Evolutionary conservation across 2,797 vertebrate species (phyloP).

Genomic region (Natrix natrix): DNA sequence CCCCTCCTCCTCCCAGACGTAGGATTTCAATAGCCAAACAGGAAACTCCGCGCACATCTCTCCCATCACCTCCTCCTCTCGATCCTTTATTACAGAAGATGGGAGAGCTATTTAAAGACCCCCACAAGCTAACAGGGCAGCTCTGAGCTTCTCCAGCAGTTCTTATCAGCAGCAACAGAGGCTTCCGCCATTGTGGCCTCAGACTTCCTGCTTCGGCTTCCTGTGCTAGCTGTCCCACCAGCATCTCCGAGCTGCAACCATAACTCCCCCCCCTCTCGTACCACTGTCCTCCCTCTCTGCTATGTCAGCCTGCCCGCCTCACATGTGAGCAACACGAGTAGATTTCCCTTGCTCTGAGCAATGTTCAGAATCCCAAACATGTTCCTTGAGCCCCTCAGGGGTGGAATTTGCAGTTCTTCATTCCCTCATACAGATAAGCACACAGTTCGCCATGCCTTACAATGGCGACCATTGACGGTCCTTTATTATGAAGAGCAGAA

Average conservation of each 20-base stretch:
- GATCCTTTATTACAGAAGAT: constrained; percentile 7
- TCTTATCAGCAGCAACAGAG: constrained; percentile 79
- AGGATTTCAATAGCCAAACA: constrained; percentile 7
- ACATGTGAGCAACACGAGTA: not conserved
- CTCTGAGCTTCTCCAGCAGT: constrained; percentile 71
- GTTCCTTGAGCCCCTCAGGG: not conserved
- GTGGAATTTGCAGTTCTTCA: not conserved
- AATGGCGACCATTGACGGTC: not conserved
- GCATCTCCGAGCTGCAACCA: not conserved
- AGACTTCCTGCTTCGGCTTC: constrained; percentile 81
- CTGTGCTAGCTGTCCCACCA: constrained; percentile 32
- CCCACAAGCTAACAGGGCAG: not conserved
- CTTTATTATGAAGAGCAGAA: not conserved
- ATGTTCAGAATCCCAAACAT: too few relatives aligned
- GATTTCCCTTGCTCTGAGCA: not conserved
- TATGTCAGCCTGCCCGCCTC: not conserved
- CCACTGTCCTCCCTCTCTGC: not conserved
- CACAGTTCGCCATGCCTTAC: not conserved
- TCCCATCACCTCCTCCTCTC: constrained; percentile 17
- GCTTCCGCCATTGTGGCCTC: constrained; percentile 82
- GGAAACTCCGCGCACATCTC: not conserved
- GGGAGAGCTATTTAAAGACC: constrained; percentile 61
- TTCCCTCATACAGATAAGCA: too few relatives aligned
- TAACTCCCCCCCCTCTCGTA: not conserved
- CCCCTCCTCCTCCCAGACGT: not conserved